Conservation (phyloP, 2,888 invertebrate genomes). For the Ormyrus pomaceus region DNA sequence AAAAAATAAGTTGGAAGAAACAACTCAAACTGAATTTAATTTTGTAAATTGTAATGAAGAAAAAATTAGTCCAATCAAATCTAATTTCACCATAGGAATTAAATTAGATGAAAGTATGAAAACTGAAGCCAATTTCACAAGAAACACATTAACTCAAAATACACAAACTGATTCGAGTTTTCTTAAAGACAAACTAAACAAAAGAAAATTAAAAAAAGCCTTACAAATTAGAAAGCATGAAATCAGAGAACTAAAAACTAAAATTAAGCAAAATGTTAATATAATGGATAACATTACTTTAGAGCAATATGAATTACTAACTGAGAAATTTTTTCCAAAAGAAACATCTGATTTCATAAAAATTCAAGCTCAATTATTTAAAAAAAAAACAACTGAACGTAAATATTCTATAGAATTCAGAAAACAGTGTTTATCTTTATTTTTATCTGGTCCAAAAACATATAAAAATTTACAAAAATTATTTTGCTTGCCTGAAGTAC, state of each 20-base stretch:
- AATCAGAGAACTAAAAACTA: slow-evolving; percentile 38
- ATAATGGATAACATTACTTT: slow-evolving; percentile 48
- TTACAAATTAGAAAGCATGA: slow-evolving; percentile 49
- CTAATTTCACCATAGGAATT: neutral
- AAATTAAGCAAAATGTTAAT: slow-evolving; percentile 43
- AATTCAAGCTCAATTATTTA: slow-evolving; percentile 53
- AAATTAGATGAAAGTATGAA: slow-evolving; percentile 37
- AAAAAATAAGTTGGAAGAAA: slow-evolving; percentile 39
- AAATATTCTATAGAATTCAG: slow-evolving; percentile 49
- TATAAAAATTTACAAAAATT: slow-evolving; percentile 54
- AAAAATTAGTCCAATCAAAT: slow-evolving; percentile 35
- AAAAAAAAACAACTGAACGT: slow-evolving; percentile 40
- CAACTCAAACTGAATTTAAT: slow-evolving; percentile 17
- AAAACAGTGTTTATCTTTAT: slow-evolving; percentile 39
- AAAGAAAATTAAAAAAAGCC: slow-evolving; percentile 46
- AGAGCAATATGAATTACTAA: slow-evolving; percentile 54
- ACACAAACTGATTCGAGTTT: slow-evolving; percentile 39
- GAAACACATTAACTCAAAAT: slow-evolving; percentile 25
- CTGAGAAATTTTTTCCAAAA: slow-evolving; percentile 55
- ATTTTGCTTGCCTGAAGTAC: slow-evolving; percentile 50
- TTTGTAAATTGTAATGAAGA: slow-evolving; percentile 29
- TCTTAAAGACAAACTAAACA: slow-evolving; percentile 46
- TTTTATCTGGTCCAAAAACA: slow-evolving; percentile 48
- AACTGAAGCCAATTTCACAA: slow-evolving; percentile 19
- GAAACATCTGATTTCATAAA: slow-evolving; percentile 55